A percentile compares a stretch with the other conserved stretches of the same genome.
These are phyloP conservation scores for Corydoras sp. DNA, from an alignment of 2,113 vertebrate species.

Conservation along the genomic window DNA sequence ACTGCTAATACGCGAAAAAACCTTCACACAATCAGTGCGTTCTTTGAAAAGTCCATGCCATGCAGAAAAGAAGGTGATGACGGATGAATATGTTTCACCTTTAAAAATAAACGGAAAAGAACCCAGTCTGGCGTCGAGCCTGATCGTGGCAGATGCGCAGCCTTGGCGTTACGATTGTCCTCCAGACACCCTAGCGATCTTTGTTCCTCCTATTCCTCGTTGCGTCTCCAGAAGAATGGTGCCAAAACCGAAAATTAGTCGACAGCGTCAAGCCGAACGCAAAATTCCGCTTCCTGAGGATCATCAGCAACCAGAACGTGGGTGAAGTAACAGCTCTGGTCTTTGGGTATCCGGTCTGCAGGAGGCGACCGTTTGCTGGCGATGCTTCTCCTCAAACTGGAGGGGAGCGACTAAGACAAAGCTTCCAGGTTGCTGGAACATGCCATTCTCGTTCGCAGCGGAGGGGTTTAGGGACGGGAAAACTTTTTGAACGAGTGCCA, in stretches of 20 bases:
- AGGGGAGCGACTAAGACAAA: constrained; percentile 74
- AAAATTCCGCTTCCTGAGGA: no score
- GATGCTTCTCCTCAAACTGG: constrained; percentile 71
- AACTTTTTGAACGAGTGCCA: constrained; percentile 80
- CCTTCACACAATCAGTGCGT: not conserved
- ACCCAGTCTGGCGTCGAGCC: constrained; percentile 37
- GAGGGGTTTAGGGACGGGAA: constrained; percentile 75
- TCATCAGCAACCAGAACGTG: no score
- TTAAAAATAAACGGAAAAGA: no score
- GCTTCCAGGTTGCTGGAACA: constrained; percentile 70
- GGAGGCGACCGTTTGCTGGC: constrained; percentile 62
- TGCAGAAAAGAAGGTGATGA: constrained; percentile 43
- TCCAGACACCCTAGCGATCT: constrained; percentile 16
- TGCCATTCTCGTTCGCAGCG: constrained; percentile 71
- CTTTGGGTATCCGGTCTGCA: constrained; percentile 43
- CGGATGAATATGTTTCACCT: no score
- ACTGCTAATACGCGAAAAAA: no score
- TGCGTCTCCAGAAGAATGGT: not conserved
- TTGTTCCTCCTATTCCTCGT: constrained; percentile 9
- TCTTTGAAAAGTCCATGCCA: constrained; percentile 49
- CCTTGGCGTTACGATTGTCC: constrained; percentile 25
- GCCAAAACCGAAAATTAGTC: constrained; percentile 5
- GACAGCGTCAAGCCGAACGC: no score
- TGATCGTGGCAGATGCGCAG: not conserved
- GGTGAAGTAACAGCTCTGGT: no score